A percentile compares a stretch with the other conserved stretches of the same genome.
phyloP scores from a whole-genome alignment of 2,888 invertebrate genomes.

The Andrena minutula region DNA sequence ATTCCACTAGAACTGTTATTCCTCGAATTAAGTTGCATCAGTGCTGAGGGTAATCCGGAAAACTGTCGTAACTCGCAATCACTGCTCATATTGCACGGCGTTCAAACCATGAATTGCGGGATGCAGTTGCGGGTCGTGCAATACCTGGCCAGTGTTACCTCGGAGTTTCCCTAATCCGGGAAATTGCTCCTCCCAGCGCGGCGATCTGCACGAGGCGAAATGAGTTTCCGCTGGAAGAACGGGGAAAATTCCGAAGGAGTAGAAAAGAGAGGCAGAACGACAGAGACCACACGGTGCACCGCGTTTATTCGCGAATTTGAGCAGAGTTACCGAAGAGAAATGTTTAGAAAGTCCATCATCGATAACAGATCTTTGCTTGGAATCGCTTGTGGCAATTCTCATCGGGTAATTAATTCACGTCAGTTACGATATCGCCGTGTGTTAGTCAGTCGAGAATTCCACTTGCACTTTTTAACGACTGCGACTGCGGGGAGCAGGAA shows the following conservation, averaged over 20 bases:
- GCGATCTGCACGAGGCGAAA: slow-evolving; percentile 41
- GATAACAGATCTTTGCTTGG: background rate
- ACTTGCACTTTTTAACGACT: no score
- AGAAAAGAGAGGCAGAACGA: slow-evolving; percentile 12
- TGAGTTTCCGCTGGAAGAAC: slow-evolving; percentile 32
- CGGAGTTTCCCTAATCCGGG: slow-evolving; percentile 51
- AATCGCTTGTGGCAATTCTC: no score
- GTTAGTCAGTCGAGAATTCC: no score
- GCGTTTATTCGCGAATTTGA: slow-evolving; percentile 16
- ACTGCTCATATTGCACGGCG: slow-evolving; percentile 31
- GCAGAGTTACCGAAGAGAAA: background rate
- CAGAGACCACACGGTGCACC: slow-evolving; percentile 4
- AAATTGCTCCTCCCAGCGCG: slow-evolving; percentile 47
- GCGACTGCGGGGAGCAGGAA: no score
- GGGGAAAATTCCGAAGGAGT: slow-evolving; percentile 8
- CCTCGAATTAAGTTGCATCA: background rate
- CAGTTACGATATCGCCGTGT: no score
- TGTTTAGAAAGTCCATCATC: background rate
- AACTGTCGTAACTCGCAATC: slow-evolving; percentile 33
- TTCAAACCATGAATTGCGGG: slow-evolving; percentile 38
- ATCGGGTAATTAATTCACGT: no score
- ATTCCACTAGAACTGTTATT: background rate
- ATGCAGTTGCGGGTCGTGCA: slow-evolving; percentile 15
- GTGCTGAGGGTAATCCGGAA: background rate
- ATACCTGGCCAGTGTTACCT: slow-evolving; percentile 26